Percentiles rank a stretch among this genome's conserved stretches.
Evolutionary conservation across 2,113 vertebrate species (phyloP).

Genomic region (Cyprinus carpio): DNA sequence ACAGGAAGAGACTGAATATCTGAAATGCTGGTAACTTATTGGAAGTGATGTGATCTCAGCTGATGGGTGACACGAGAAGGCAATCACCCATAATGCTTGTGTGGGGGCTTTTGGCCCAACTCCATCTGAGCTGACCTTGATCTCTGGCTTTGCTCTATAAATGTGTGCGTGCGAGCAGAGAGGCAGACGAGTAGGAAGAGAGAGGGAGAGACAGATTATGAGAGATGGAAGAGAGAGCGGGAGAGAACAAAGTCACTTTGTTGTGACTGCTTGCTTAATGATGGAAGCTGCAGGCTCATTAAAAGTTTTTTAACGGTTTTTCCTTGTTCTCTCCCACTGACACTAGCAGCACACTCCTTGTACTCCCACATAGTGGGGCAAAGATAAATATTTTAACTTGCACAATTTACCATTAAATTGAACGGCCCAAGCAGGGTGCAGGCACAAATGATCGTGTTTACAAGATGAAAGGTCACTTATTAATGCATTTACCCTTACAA

Average conservation of each 20-base stretch:
- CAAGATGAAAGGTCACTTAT: constrained; percentile 19
- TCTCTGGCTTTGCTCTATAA: constrained; percentile 41
- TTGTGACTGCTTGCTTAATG: constrained; percentile 57
- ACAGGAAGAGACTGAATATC: neutral
- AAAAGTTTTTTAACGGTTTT: constrained; percentile 41
- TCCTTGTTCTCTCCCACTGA: constrained; percentile 15
- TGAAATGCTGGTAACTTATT: neutral
- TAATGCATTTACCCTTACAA: neutral
- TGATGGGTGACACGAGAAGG: constrained; percentile 34
- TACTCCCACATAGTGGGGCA: constrained; percentile 26
- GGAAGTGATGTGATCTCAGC: constrained; percentile 10
- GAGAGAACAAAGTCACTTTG: constrained; percentile 58
- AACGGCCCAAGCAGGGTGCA: constrained; percentile 18
- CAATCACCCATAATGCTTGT: constrained; percentile 24
- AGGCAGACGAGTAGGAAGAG: neutral
- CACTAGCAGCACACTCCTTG: constrained; percentile 4
- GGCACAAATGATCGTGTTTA: neutral
- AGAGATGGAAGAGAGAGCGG: constrained; percentile 37
- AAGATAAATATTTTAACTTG: constrained; percentile 44
- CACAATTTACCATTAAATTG: constrained; percentile 44
- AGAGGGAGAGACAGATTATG: constrained; percentile 28
- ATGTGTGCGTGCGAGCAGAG: neutral
- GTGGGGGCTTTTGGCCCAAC: constrained; percentile 34
- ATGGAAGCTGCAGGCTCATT: constrained; percentile 54
- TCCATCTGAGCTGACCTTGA: constrained; percentile 46